phyloP scores from a whole-genome alignment of 2,113 vertebrate species.

The Cyanistes caeruleus region DNA sequence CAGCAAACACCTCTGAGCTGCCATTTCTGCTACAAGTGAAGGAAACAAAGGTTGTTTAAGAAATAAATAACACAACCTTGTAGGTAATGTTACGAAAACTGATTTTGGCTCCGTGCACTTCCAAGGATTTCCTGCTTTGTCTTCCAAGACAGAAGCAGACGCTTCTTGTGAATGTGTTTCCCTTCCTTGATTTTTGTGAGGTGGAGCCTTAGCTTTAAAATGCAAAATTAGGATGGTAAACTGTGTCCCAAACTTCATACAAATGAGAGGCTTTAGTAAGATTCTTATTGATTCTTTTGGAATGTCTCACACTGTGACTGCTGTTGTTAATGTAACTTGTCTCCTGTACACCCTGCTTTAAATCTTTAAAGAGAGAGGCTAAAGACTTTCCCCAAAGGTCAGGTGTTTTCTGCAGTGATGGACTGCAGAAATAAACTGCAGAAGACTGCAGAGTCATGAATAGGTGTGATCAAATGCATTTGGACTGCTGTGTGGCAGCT shows the following conservation, averaged over 20 bases:
- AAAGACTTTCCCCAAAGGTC: not conserved
- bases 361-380: not conserved
- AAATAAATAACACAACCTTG: not conserved
- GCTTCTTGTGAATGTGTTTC: not conserved
- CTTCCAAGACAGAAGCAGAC: not conserved
- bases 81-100: not conserved
- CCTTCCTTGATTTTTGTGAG: not conserved
- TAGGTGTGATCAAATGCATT: not conserved
- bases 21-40: not conserved
- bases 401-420: not conserved
- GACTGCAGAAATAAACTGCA: not conserved
- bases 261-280: not conserved
- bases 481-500: not conserved
- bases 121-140: not conserved
- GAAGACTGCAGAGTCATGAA: not conserved
- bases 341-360: not conserved
- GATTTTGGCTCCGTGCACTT: not conserved
- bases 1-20: not conserved
- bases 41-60: not conserved
- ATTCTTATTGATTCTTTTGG: not conserved
- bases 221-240: not conserved
- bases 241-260: fast-evolving
- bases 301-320: not conserved
- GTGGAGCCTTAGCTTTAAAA: not conserved
- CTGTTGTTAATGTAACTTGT: not conserved